Conservation (phyloP, 2,888 invertebrate species). For the Priocnemis perturbator region DNA sequence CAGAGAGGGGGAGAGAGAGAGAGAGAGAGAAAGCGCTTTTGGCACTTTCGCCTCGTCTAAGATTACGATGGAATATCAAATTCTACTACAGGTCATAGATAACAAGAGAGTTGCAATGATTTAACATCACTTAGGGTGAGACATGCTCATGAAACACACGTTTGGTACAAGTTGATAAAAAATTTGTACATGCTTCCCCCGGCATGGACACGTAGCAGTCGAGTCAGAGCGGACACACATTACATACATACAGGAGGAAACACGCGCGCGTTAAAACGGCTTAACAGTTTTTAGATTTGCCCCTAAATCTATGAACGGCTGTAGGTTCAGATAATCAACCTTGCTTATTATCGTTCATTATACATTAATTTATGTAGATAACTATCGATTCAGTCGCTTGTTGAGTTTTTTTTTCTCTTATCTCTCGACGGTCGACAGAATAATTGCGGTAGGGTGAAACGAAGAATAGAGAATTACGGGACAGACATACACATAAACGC, state of each 20-base stretch:
- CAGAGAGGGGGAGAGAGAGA: no score
- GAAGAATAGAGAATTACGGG: constrained; percentile 20
- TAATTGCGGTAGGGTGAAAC: neutral
- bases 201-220: neutral
- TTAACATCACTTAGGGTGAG: neutral
- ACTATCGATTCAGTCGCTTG: constrained; percentile 56
- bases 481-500: constrained; percentile 29
- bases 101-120: constrained; percentile 2
- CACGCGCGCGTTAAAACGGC: constrained; percentile 39
- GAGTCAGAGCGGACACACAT: constrained; percentile 10
- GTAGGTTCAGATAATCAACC: constrained; percentile 61
- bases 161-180: constrained; percentile 43
- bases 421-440: no score
- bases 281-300: constrained; percentile 54
- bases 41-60: constrained; percentile 43
- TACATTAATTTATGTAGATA: constrained; percentile 68
- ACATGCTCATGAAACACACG: constrained; percentile 18
- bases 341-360: constrained; percentile 55
- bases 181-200: constrained; percentile 11
- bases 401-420: constrained; percentile 35
- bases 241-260: constrained; percentile 18
- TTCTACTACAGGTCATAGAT: constrained; percentile 31
- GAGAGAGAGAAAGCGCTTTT: no score
- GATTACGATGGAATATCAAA: constrained; percentile 17
- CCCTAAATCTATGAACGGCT: constrained; percentile 53